Base-by-base conservation (phyloP, 2,797 vertebrate species). In the Tragelaphus eurycerus region DNA sequence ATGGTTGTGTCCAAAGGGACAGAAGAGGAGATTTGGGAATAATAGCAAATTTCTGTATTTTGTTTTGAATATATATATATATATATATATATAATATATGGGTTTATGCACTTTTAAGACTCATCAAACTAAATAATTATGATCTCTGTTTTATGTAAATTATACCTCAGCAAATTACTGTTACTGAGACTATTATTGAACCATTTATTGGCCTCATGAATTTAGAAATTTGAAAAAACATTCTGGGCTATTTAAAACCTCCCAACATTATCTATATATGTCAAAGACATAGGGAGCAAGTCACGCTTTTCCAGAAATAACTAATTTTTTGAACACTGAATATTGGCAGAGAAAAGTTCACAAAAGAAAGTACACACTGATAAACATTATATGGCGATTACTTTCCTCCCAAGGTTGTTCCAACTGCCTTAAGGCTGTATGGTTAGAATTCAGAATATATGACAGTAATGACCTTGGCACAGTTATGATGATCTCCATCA, bases 391-490 rank as follows among this genome's bases (percentile, higher is more conserved):
- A 43, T 82, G 83, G n/a, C 71, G 76, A 85, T 76, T 95, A 17
- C 59, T 90, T 95, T 82, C 52, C 57, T 92, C 52, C 23, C 31
- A 79, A 57, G n/a, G 52, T 86, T 93, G 10, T 67, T 93, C 43
- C 48, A 83, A 17, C 55, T 96, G 95, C 85, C 92, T 97, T 95
- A 17, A 84, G 82, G 81, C 85, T 95, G 4, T 88, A 23, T 71
- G 59, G 48, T 85, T 95, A 92, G 71, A 97, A 93, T 62, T 86
- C 60, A 89, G 15, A 93, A 78, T 97, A 90, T 60, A 82, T 90
- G 90, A 83, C 78, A 95, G 81, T 62, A 96, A 83, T 94, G 86
- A 89, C 88, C 96, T 97, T 97, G 97, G 95, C 95, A 93, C 29
- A 60, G n/a, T 93, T 97, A 34, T 55, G 29, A 85, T 82, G 81